Percentiles rank a stretch among this genome's conserved stretches.
These are phyloP conservation scores for Meta bourneti DNA, from an alignment of 2,888 invertebrate species.

Conservation along the genomic window DNA sequence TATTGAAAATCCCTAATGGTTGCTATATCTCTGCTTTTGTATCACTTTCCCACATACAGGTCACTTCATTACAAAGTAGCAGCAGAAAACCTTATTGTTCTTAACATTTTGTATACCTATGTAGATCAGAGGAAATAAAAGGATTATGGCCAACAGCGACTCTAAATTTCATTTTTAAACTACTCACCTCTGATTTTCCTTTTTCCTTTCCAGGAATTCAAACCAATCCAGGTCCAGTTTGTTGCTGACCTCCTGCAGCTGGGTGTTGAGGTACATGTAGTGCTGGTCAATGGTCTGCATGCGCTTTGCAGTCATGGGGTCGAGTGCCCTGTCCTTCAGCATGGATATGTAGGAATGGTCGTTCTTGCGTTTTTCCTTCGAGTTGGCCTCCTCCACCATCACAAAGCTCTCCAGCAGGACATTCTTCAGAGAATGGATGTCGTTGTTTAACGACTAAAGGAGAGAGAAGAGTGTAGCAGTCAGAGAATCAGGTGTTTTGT, in stretches of 20 bases:
- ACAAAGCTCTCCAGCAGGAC: constrained; percentile 82
- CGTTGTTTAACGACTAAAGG: constrained; percentile 83
- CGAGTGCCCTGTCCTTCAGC: constrained; percentile 82
- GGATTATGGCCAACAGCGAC: too few species aligned
- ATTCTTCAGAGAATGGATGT: constrained; percentile 84
- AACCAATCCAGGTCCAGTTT: constrained; percentile 90
- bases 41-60: too few species aligned
- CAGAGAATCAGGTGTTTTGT: background rate
- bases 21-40: too few species aligned
- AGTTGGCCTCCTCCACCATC: constrained; percentile 81
- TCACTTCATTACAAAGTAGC: too few species aligned
- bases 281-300: constrained; percentile 87
- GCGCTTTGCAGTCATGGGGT: constrained; percentile 86
- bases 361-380: constrained; percentile 79
- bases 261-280: constrained; percentile 86
- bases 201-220: constrained; percentile 80
- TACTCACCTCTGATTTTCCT: constrained; percentile 44
- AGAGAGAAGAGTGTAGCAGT: background rate
- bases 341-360: constrained; percentile 80
- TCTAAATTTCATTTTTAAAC: too few species aligned
- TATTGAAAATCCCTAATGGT: too few species aligned
- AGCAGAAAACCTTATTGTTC: too few species aligned
- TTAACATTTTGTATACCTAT: too few species aligned
- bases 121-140: too few species aligned
- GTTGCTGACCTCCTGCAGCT: constrained; percentile 87